Conservation (phyloP, 2,113 vertebrate species). For the Pterocles gutturalis region DNA sequence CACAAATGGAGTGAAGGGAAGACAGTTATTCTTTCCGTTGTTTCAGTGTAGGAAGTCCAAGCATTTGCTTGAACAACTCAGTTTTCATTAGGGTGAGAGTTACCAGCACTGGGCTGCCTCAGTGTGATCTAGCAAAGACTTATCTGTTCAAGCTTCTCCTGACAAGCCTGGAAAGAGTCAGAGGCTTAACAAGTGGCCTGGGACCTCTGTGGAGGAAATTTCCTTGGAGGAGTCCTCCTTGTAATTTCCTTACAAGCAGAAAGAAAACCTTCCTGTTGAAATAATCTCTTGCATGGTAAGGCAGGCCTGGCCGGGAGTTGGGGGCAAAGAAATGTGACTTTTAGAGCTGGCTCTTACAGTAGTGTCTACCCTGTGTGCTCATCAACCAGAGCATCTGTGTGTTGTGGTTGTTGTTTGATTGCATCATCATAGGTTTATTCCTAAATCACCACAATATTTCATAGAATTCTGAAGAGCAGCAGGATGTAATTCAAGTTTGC, state of each 20-base stretch:
- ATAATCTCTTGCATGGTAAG: background rate
- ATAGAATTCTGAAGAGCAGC: background rate
- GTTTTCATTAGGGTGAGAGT: background rate
- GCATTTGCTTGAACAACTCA: background rate
- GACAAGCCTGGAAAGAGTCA: background rate
- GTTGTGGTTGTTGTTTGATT: background rate
- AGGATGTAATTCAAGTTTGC: background rate
- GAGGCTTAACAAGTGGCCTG: background rate
- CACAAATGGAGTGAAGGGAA: background rate
- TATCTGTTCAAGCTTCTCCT: background rate
- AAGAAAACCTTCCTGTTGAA: background rate
- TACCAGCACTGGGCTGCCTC: background rate
- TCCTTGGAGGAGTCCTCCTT: background rate
- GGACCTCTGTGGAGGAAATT: background rate
- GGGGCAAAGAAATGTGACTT: conserved; percentile 35
- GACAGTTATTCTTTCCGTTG: background rate
- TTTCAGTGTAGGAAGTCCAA: background rate
- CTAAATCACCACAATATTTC: background rate
- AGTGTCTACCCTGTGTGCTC: background rate
- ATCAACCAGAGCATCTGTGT: background rate
- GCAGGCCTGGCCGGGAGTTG: background rate
- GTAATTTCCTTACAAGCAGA: background rate
- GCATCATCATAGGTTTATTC: background rate
- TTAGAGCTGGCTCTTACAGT: conserved; percentile 12
- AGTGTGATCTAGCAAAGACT: background rate